phyloP scores from a whole-genome alignment of 2,888 invertebrate species.

The Heliconius hortense region DNA sequence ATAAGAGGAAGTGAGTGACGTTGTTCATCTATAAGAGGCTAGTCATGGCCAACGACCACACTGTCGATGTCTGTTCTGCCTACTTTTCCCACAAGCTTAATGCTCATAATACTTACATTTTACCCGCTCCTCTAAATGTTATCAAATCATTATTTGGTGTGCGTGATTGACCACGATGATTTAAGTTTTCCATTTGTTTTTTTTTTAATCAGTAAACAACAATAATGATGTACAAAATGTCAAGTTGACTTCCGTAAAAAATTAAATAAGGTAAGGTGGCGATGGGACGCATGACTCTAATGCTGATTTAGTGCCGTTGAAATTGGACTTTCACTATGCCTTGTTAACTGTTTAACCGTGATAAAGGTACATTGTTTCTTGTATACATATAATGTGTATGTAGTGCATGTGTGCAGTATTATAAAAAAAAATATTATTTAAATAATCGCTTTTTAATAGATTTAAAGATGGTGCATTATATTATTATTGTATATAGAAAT shows the following conservation, averaged over 20 bases:
- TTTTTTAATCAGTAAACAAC: constrained; percentile 30
- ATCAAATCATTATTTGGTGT: constrained; percentile 37
- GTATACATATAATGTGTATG: constrained; percentile 43
- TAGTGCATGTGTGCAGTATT: constrained; percentile 75
- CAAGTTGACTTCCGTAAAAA: constrained; percentile 17
- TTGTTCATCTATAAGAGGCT: constrained; percentile 4
- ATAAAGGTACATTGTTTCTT: constrained; percentile 61
- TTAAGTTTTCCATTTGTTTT: constrained; percentile 31
- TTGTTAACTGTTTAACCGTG: constrained; percentile 60
- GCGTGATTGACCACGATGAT: constrained; percentile 41
- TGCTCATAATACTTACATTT: constrained; percentile 20
- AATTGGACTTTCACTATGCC: constrained; percentile 24
- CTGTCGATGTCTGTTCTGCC: constrained; percentile 33
- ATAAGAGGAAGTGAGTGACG: not conserved
- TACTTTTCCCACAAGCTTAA: constrained; percentile 19
- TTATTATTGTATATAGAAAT: constrained; percentile 30
- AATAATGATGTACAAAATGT: constrained; percentile 10
- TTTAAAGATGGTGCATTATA: constrained; percentile 49
- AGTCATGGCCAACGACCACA: constrained; percentile 20
- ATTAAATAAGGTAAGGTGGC: constrained; percentile 22
- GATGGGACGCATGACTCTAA: constrained; percentile 33
- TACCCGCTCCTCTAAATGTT: constrained; percentile 4
- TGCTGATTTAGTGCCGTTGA: constrained; percentile 37
- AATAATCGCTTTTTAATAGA: constrained; percentile 56
- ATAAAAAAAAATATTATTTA: constrained; percentile 59